Base-by-base conservation (phyloP, 2,113 vertebrate species). In the Pleuronectes platessa region DNA sequence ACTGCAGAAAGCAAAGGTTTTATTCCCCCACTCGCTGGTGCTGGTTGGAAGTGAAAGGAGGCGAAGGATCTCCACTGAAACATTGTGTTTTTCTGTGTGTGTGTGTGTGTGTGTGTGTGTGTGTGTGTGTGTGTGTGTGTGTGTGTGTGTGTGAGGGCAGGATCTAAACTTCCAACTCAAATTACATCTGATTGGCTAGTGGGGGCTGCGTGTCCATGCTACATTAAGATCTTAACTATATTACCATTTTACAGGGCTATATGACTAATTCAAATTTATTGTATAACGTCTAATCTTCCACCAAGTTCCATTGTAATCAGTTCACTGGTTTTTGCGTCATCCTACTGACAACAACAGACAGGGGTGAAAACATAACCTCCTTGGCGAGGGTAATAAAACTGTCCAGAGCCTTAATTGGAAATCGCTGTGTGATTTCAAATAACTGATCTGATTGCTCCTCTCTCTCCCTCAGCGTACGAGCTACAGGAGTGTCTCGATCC, bases 401-500 rank as follows among this genome's bases (percentile, higher is more conserved):
- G 45, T 47, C 45, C 24, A 13, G 0, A 17, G 12, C 23, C 15
- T 15, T 31, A 49, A 40, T 42, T 21, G 18, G 26, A 37, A 70
- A 55, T n/a, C 7, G 1, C n/a, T 23, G 5, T 11, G 15, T 23
- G 17, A 61, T 55, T 63, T 42, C 6, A 31, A 31, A 31, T 23
- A 18, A 54, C 20, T 31, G 6, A 66, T 72, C 18, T 5, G 2
- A 18, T 5, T 60, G 18, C 15, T 53, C 5, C 61, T 85, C 21
- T 61, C 61, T 60, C 60, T 37, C 56, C 63, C 45, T 55, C 82
- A 99, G 98, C 97, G 21, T 99, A 99, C 24, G 97, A 99, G 88
- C 95, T 99, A 7, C 96, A 98, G 84, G 97, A 98, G 6, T 99
- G 98, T 62, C 97, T 95, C 0, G 97, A 99, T 86, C 98, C 98